A percentile compares a stretch with the other conserved stretches of the same genome.
Evolutionary conservation across 2,797 vertebrate genomes (phyloP).

Genomic region (Naso thynnoides): DNA sequence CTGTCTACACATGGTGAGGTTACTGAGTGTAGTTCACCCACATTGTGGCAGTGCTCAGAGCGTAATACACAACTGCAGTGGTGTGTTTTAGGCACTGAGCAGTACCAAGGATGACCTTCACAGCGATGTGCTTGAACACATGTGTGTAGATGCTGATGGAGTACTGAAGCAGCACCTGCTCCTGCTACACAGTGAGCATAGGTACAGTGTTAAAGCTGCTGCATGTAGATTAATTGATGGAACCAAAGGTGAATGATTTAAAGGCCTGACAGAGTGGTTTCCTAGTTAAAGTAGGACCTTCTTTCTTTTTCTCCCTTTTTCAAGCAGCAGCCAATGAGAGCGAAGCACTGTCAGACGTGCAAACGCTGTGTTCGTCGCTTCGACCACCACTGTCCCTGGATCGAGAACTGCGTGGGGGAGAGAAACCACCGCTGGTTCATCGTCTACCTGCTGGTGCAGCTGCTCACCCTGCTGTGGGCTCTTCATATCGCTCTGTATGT

Average conservation of each 20-base stretch:
- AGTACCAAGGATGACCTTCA: too few relatives aligned
- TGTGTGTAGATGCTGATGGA: too few relatives aligned
- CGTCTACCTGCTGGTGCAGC: conserved; percentile 88
- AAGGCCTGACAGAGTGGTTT: not conserved
- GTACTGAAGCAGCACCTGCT: too few relatives aligned
- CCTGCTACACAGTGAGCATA: too few relatives aligned
- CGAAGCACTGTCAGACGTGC: conserved; percentile 90
- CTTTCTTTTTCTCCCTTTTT: not conserved
- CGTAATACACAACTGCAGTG: too few relatives aligned
- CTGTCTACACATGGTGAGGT: too few relatives aligned
- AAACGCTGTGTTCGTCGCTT: conserved; percentile 90
- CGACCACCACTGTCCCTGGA: conserved; percentile 96
- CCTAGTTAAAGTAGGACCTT: not conserved
- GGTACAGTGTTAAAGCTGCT: too few relatives aligned
- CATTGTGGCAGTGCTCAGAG: too few relatives aligned
- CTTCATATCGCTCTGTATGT: conserved; percentile 89
- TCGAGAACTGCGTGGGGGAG: conserved; percentile 94
- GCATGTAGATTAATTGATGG: too few relatives aligned
- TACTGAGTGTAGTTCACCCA: too few relatives aligned
- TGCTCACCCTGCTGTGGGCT: conserved; percentile 90
- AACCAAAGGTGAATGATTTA: not conserved
- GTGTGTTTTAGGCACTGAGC: too few relatives aligned
- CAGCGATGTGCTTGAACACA: too few relatives aligned
- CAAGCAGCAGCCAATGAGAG: conserved; percentile 93
- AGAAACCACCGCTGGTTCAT: conserved; percentile 92